phyloP scores from a whole-genome alignment of 2,888 invertebrate species.

The Athripsodes cinereus region DNA sequence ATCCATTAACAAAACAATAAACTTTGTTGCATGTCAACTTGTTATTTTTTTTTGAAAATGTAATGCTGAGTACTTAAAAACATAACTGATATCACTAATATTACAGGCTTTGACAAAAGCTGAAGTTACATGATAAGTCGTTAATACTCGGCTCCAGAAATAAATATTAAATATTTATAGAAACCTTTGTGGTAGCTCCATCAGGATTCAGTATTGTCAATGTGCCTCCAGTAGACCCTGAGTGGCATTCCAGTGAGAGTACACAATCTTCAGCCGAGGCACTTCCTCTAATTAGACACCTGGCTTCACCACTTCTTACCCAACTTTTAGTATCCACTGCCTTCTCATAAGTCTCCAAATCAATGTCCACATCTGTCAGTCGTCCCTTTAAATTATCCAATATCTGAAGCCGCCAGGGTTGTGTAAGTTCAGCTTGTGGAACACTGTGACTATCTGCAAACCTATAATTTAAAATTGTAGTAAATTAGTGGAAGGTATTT shows the following conservation, averaged over 20 bases:
- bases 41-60: too few species aligned
- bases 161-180: too few species aligned
- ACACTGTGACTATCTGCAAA: conserved; percentile 57
- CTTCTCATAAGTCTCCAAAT: conserved; percentile 60
- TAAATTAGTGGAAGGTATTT: neutral
- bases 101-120: too few species aligned
- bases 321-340: conserved; percentile 83
- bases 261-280: conserved; percentile 66
- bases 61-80: too few species aligned
- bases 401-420: conserved; percentile 71
- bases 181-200: conserved; percentile 68
- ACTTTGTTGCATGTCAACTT: too few species aligned
- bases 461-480: conserved; percentile 30
- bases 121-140: too few species aligned
- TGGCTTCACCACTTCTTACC: conserved; percentile 77
- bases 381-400: conserved; percentile 61
- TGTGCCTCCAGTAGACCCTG: conserved; percentile 64
- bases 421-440: conserved; percentile 57
- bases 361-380: conserved; percentile 42
- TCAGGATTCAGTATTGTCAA: conserved; percentile 72
- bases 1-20: too few species aligned
- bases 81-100: too few species aligned
- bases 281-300: conserved; percentile 50
- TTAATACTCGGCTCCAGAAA: too few species aligned
- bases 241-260: conserved; percentile 78